A percentile compares a stretch with the other conserved stretches of the same genome.
Conservation (phyloP, 2,797 vertebrate species). For the Euthynnus affinis region DNA sequence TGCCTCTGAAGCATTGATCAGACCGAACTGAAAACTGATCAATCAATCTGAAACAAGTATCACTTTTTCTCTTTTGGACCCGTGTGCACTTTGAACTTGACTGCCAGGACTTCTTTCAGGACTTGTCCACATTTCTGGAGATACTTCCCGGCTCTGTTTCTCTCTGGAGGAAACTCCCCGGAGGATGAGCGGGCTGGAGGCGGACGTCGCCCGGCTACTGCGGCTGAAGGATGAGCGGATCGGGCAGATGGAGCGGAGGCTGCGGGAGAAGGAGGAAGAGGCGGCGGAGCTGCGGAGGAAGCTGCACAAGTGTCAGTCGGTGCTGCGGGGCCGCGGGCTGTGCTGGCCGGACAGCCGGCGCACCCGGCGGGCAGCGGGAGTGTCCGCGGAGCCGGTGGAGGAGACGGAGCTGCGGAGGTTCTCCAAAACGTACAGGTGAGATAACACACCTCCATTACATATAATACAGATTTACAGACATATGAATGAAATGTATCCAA, state of each 20-base stretch:
- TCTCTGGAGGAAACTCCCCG: too few species aligned
- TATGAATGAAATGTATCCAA: too few species aligned
- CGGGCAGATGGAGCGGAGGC: neutral
- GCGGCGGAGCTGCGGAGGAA: conserved; percentile 81
- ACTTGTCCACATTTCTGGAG: too few species aligned
- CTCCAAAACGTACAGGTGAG: conserved; percentile 19
- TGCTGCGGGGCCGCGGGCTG: neutral
- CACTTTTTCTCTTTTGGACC: too few species aligned
- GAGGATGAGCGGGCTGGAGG: conserved; percentile 19
- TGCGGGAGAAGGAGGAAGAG: conserved; percentile 67
- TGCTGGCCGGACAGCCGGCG: conserved; percentile 19
- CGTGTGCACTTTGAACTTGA: too few species aligned
- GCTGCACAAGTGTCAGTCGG: conserved; percentile 49
- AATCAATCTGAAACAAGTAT: too few species aligned
- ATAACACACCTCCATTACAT: too few species aligned
- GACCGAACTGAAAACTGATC: too few species aligned
- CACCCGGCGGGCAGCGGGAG: conserved; percentile 20
- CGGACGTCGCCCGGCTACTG: conserved; percentile 2
- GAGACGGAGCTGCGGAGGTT: conserved; percentile 31
- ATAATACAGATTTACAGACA: neutral
- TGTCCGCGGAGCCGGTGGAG: conserved; percentile 40
- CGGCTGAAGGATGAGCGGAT: conserved; percentile 20
- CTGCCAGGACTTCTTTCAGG: too few species aligned
- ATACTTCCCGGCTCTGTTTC: too few species aligned
- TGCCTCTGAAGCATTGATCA: too few species aligned